Evolutionary conservation across 2,888 invertebrate species (phyloP).

Genomic region (Eupithecia abbreviata): DNA sequence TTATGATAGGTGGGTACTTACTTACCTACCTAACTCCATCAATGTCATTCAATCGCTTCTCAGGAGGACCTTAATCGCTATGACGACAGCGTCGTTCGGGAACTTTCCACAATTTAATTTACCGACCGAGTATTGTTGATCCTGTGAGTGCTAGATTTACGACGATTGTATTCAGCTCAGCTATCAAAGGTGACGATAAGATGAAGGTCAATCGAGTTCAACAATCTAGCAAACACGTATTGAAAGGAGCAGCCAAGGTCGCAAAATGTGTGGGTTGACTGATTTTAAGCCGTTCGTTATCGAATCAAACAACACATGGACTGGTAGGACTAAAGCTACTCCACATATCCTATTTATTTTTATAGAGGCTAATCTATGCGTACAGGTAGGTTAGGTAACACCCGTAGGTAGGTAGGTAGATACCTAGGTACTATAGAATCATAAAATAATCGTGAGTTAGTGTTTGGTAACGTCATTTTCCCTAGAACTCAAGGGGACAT

Average conservation of each 20-base stretch:
- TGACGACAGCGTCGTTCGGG: background rate
- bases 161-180: slow-evolving; percentile 27
- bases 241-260: slow-evolving; percentile 53
- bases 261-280: slow-evolving; percentile 41
- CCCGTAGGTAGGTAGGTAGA: background rate
- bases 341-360: background rate
- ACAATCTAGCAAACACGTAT: slow-evolving; percentile 46
- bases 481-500: background rate
- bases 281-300: slow-evolving; percentile 23
- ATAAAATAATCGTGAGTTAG: background rate
- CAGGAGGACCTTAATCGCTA: background rate
- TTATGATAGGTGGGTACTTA: no score
- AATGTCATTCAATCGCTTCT: background rate
- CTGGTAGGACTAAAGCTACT: background rate
- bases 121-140: slow-evolving; percentile 3
- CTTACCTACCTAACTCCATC: no score
- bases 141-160: slow-evolving; percentile 8
- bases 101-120: background rate
- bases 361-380: background rate
- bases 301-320: background rate
- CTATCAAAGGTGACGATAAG: slow-evolving; percentile 30
- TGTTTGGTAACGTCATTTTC: background rate
- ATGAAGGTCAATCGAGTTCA: slow-evolving; percentile 49
- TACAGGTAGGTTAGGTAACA: background rate
- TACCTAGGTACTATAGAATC: background rate